Conservation (phyloP, 2,113 vertebrate genomes). For the Oncorhynchus gorbuscha region DNA sequence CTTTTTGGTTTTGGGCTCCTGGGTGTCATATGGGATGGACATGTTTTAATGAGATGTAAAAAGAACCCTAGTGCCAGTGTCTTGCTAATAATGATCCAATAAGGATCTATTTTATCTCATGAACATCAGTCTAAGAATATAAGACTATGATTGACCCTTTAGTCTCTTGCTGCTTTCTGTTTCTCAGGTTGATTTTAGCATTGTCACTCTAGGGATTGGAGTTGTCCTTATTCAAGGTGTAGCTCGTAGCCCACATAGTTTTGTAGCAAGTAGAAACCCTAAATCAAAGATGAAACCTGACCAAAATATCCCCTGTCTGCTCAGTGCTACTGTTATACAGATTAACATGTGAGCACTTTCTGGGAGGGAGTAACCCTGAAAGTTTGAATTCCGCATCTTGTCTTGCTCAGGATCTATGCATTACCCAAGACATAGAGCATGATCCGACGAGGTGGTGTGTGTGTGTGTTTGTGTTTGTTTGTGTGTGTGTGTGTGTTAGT, state of each 20-base stretch:
- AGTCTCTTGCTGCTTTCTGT: conserved; percentile 27
- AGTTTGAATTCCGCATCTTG: no score
- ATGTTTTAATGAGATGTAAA: no score
- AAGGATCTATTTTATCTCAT: background rate
- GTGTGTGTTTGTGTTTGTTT: no score
- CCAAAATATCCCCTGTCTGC: conserved; percentile 23
- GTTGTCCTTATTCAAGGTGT: background rate
- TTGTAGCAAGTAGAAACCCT: background rate
- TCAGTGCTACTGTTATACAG: background rate
- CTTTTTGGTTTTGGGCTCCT: background rate
- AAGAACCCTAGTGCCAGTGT: no score
- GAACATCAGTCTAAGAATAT: background rate
- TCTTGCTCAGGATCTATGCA: no score
- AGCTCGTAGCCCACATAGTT: background rate
- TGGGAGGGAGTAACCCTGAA: no score
- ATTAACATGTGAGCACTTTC: background rate
- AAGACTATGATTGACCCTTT: background rate
- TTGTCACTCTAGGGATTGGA: conserved; percentile 45
- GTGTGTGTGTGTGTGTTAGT: no score
- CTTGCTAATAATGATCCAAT: no score
- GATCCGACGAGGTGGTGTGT: no score
- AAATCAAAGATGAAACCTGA: conserved; percentile 11
- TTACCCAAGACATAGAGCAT: no score
- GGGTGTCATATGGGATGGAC: background rate
- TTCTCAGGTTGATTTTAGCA: conserved; percentile 67